Evolutionary conservation across 2,113 vertebrate species (phyloP), one percentile per base, ranked within the genome.

Genomic region (Montifringilla adamsi): DNA sequence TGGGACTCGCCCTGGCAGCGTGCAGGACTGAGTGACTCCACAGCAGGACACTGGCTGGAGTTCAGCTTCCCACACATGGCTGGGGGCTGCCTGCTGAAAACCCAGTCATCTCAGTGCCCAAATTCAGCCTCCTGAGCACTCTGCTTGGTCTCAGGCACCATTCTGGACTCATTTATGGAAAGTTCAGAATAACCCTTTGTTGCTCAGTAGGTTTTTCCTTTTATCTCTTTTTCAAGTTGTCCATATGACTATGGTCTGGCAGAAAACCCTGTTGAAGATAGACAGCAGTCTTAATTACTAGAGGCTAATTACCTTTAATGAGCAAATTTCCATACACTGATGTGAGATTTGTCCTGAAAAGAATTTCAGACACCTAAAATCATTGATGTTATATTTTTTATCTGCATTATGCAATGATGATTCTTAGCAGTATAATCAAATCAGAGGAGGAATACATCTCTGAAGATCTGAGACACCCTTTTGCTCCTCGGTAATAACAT

Each of bases 1-100:
- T 3, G 13, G 21, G 59, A 19, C 13, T 70, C 0, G 0, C 13
- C 20, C 22, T n/a, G 21, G 4, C 27, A 10, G 35, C 0, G 0
- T 4, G 30, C 2, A 4, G 37, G 68, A 49, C 16, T 1, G 1
- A 8, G 11, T 22, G 35, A 28, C 12, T 24, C n/a, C 3, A 5
- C 7, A 37, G 66, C 35, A 53, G 30, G 22, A 75, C 47, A 43
- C 11, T 0, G 0, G 27, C 31, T 13, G 3, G 31, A 70, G 15
- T 43, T 58, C 3, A 2, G 28, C 31, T 89, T 19, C 33, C 22
- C 10, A 12, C 27, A 56, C 11, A 4, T 6, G 1, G 3, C 0
- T 64, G 28, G 10, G 66, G 39, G 2, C 1, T 47, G 14, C 44
- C 77, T 64, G n/a, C 35, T 60, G 60, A 66, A 60, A 88, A 39